Base-by-base conservation (phyloP, 2,113 vertebrate genomes). In the Hypomesus transpacificus region DNA sequence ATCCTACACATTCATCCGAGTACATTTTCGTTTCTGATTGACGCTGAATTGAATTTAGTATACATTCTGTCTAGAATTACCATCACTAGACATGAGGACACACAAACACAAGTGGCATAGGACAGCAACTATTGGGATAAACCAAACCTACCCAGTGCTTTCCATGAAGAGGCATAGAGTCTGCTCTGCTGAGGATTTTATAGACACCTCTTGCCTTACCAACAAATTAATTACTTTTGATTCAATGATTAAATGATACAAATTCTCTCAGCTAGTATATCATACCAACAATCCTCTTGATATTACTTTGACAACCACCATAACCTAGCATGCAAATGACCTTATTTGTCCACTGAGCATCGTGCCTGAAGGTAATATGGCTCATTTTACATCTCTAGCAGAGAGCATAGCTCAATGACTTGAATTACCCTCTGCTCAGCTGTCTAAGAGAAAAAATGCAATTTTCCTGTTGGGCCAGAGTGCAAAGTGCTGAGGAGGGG, bases 391-490 rank as follows among this genome's bases (percentile, higher is more conserved):
- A 85, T 83, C 85, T 80, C 83, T 71, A 79, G 74, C 82, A 75
- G 73, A 68, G 79, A 83, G 77, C 77, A 84, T 82, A 87, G 81
- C 80, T 83, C 46, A 46, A 72, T 64, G 85, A 87, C 85, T 92
- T 89, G 80, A 91, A 92, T 92, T 91, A 90, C 90, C 82, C 85
- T 84, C 78, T 80, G 83, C 86, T 90, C 85, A 89, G 89, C 90
- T 91, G 74, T 89, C 89, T 89, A 78, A 73, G 62, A 64, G 75
- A 86, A 81, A 90, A 92, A 90, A 89, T 90, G 85, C 87, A 87
- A 85, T 89, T 89, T 90, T 91, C 86, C 85, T 84, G 85, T 88
- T 83, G 84, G 60, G 82, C 78, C 84, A 84, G 84, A 84, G 87
- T 78, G 84, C 87, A 90, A 90, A 90, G 85, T 92, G 90, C 91